Base-by-base conservation (phyloP, 2,113 vertebrate genomes). In the Phrynosoma platyrhinos region DNA sequence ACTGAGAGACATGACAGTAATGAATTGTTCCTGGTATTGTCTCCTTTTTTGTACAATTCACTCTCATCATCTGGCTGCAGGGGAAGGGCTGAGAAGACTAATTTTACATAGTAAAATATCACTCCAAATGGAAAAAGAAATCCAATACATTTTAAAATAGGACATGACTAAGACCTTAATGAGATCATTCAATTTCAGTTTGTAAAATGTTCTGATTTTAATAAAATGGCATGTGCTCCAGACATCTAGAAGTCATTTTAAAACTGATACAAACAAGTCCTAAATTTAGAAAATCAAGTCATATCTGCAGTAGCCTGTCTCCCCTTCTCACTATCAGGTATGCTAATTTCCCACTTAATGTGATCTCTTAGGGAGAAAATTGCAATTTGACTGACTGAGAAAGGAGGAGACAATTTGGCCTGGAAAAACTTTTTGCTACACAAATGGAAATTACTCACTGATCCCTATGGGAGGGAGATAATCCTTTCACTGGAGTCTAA, bases 241-340 rank as follows among this genome's bases (percentile, higher is more conserved):
- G 52, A 80, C 82, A 91, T 92, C 91, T 92, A 90, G 87, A 94
- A 96, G 79, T 66, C 82, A 89, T 94, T 92, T 91, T 69, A 88
- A 86, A 96, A 95, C 71, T 85, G 79, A 86, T 87, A 93, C 84
- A 94, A 86, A 93, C 86, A 89, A 82, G 85, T 47, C 90, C 90
- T 95, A 96, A 94, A 93, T 95, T 94, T 96, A 96, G 93, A 13
- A 30, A 14, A 36, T 87, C 83, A 87, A 66, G 27, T 90, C 87
- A 83, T 83, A 90, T 90, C 92, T 95, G 94, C 82, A 95, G 92
- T 90, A 93, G 89, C 87, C 85, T 94, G 79, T 90, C 91, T 95
- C 91, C 90, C 88, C 83, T 82, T 86, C 82, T 91, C 72, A 83
- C 79, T 55, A 66, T 86, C 82, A 92, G n/a, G 9, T 84, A 83